phyloP scores from a whole-genome alignment of 1,140 invertebrate genomes.

The Musca vetustissima region DNA sequence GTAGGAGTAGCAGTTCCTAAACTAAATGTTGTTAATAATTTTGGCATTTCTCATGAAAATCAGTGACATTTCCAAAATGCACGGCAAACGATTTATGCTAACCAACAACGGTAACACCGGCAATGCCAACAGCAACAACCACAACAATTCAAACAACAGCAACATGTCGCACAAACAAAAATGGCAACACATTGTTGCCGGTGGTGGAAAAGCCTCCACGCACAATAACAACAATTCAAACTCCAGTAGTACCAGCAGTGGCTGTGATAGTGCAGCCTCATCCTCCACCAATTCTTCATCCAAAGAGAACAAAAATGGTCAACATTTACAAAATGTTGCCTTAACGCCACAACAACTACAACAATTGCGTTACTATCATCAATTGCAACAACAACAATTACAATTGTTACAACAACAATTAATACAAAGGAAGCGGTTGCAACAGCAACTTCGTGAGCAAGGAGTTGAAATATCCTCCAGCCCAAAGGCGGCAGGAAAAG shows the following conservation, averaged over 20 bases:
- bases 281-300: constrained; percentile 34
- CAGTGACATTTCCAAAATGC: constrained; percentile 54
- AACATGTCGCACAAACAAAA: constrained; percentile 22
- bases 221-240: constrained; percentile 26
- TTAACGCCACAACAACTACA: constrained; percentile 47
- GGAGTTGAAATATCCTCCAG: constrained; percentile 32
- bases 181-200: constrained; percentile 45
- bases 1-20: too few species aligned
- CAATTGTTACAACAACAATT: constrained; percentile 48
- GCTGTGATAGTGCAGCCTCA: constrained; percentile 42
- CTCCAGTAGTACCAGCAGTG: constrained; percentile 49
- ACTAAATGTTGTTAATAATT: constrained; percentile 50
- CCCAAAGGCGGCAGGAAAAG: neutral
- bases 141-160: constrained; percentile 14
- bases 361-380: constrained; percentile 49
- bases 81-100: constrained; percentile 26
- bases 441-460: constrained; percentile 44
- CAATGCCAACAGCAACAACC: constrained; percentile 20
- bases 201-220: constrained; percentile 18
- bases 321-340: constrained; percentile 34
- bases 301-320: constrained; percentile 47
- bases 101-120: constrained; percentile 37
- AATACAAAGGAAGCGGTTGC: constrained; percentile 41
- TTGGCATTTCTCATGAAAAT: constrained; percentile 53
- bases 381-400: constrained; percentile 51